Base-by-base conservation (phyloP, 2,888 invertebrate species). In the Vannuccia rotundouncinata region DNA sequence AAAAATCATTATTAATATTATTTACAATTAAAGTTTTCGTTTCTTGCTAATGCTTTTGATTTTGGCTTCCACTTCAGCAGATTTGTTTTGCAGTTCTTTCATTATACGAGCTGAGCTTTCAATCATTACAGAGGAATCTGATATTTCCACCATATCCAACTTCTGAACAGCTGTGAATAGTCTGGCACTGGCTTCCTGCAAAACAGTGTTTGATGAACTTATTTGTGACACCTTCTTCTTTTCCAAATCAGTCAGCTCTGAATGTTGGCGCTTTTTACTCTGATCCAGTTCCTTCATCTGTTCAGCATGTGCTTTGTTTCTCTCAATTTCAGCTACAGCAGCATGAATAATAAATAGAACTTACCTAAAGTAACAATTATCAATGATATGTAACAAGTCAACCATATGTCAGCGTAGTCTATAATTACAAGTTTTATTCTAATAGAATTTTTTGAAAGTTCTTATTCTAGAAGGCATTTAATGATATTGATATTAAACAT, bases 231-330 rank as follows among this genome's bases (percentile, higher is more conserved):
- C 45, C 45, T 45, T 45, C 66, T 13, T 27, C 25, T 66, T 66
- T 66, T 66, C 22, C 66, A 66, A 66, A 27, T 66, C 66, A 66
- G 25, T 66, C 22, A n/a, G 66, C 25, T 66, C 66, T 66, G 66
- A 66, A 66, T n/a, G 66, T 66, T 66, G 66, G 66, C 66, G 66
- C 66, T 66, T 66, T 66, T 27, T 66, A 27, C 22, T 22, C 25
- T 22, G 22, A 66, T 22, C 10, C 13, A 66, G 66, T 27, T 66
- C 10, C 25, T 66, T 66, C 66, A 66, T n/a, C 25, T 66, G 13
- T 66, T 66, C 66, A 5, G 66, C 66, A 66, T 66, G 66, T 66
- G 66, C 66, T 66, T 66, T 66, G 25, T 66, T 66, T 66, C 25
- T 66, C 10, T 45, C 45, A 45, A 22, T 66, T 13, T 66, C 22